phyloP scores from a whole-genome alignment of 1,140 invertebrate genomes.

The Belonocnema kinseyi region DNA sequence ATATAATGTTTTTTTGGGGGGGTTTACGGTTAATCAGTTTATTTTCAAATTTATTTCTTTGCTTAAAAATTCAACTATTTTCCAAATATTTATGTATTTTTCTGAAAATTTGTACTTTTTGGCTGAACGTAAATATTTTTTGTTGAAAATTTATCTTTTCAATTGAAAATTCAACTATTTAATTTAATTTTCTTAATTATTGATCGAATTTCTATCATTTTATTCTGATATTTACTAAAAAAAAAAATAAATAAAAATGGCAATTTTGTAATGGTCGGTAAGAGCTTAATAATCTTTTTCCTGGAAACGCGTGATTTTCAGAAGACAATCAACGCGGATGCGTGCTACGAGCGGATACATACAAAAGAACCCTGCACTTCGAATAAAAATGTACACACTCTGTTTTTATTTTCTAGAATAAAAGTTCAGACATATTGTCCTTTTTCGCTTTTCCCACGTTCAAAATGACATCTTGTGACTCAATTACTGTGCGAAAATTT shows the following conservation, averaged over 20 bases:
- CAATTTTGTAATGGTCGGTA: constrained; percentile 15
- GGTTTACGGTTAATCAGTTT: too few species aligned
- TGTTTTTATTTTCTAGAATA: constrained; percentile 4
- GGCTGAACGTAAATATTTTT: too few species aligned
- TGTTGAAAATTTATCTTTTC: too few species aligned
- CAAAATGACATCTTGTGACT: not conserved
- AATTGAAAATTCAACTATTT: too few species aligned
- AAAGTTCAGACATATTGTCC: constrained; percentile 15
- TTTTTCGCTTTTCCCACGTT: constrained; percentile 21
- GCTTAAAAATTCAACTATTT: too few species aligned
- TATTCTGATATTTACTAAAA: not conserved
- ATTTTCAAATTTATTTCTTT: too few species aligned
- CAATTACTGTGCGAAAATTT: not conserved
- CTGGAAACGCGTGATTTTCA: constrained; percentile 27
- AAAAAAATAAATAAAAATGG: too few species aligned
- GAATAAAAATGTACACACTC: not conserved
- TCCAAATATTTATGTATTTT: too few species aligned
- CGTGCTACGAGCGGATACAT: not conserved
- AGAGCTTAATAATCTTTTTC: constrained; percentile 22
- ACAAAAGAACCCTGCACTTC: not conserved
- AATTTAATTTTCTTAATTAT: too few species aligned
- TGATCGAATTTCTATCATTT: too few species aligned
- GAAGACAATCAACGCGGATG: constrained; percentile 6
- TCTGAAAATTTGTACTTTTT: too few species aligned
- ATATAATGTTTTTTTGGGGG: too few species aligned